These are phyloP conservation scores for Thalassarche chlororhynchos DNA, from an alignment of 2,113 vertebrate genomes.

Conservation along the genomic window DNA sequence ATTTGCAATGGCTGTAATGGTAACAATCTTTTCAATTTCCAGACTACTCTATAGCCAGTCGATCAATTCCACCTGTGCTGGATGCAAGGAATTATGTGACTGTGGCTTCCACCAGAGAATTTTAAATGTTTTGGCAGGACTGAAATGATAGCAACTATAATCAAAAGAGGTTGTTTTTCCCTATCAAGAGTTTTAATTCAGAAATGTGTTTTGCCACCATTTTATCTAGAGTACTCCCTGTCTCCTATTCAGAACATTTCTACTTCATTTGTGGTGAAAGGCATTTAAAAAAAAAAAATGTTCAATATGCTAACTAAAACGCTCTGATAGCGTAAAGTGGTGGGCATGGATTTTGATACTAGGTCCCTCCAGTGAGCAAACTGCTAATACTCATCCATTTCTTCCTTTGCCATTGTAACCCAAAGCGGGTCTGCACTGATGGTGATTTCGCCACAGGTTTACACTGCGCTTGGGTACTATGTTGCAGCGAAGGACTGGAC, in stretches of 20 bases:
- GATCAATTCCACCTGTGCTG: background rate
- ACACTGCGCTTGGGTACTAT: background rate
- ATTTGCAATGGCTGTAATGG: background rate
- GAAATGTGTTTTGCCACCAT: background rate
- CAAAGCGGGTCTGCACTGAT: background rate
- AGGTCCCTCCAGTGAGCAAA: background rate
- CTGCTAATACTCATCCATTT: background rate
- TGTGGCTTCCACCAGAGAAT: background rate
- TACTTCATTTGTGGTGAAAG: background rate
- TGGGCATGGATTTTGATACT: background rate
- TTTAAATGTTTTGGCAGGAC: background rate
- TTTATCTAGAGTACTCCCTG: background rate
- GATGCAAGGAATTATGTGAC: background rate
- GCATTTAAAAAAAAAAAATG: background rate
- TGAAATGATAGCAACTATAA: background rate
- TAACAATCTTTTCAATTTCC: background rate
- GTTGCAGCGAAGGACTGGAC: background rate
- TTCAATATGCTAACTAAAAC: background rate
- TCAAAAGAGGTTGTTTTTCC: background rate
- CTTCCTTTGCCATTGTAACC: background rate
- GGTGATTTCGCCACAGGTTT: background rate
- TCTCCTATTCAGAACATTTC: background rate
- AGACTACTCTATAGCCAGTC: background rate
- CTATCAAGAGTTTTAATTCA: background rate
- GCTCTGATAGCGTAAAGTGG: background rate